These are phyloP conservation scores for Spea bombifrons DNA, from an alignment of 2,113 vertebrate genomes.

Conservation along the genomic window DNA sequence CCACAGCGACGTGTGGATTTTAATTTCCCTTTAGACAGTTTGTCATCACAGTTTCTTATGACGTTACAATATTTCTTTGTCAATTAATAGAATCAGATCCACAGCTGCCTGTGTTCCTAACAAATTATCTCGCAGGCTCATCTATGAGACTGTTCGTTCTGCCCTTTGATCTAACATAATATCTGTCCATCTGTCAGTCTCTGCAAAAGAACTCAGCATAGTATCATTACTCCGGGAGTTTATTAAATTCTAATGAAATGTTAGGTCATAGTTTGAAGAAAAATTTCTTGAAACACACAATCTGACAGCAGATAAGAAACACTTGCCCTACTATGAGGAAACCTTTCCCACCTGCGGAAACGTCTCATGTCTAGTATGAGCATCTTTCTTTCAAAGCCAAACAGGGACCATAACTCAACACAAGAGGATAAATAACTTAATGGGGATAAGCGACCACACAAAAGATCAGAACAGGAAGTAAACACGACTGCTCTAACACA, in stretches of 20 bases:
- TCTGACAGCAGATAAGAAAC: slow-evolving; percentile 5
- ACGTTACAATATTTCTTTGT: slow-evolving; percentile 43
- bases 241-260: slow-evolving; percentile 47
- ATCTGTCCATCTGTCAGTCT: slow-evolving; percentile 14
- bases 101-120: slow-evolving; percentile 20
- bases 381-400: too few relatives aligned
- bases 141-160: slow-evolving; percentile 26
- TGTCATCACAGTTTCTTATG: slow-evolving; percentile 29
- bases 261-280: slow-evolving; percentile 35
- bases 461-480: too few relatives aligned
- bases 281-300: slow-evolving; percentile 6
- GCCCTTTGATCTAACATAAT: slow-evolving; percentile 32
- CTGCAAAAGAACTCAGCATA: slow-evolving; percentile 37
- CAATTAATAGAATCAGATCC: slow-evolving; percentile 29
- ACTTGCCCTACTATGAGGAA: slow-evolving; percentile 8
- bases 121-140: slow-evolving; percentile 34
- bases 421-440: too few relatives aligned
- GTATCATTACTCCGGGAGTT: slow-evolving; percentile 35
- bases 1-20: slow-evolving; percentile 46
- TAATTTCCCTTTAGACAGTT: slow-evolving; percentile 47
- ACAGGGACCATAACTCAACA: too few relatives aligned
- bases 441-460: too few relatives aligned
- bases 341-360: slow-evolving; percentile 15
- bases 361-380: neutral
- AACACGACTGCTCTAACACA: too few relatives aligned